Evolutionary conservation across 1,140 invertebrate species (phyloP), one percentile per base, ranked within the genome.

Genomic region (Pseudomyrmex pallidus): DNA sequence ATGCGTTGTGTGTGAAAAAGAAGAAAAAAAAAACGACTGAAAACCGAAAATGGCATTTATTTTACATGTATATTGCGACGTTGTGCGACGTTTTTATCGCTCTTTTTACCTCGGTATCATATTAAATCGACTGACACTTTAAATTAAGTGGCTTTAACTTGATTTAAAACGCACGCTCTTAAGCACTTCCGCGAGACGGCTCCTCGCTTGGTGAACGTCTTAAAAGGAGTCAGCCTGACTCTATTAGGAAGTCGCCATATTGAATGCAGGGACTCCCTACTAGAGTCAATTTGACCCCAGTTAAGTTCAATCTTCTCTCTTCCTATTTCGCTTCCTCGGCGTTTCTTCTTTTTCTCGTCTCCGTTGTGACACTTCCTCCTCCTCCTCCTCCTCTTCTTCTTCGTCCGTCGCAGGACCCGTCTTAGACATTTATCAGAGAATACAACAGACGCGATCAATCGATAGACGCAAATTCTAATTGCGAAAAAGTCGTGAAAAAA

Each of bases 261-360:
- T 95, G 95, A 95, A 95, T 95, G 96, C 96, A 97, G 96, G 97
- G 97, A 98, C 97, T 98, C 97, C 97, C 97, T 98, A 98, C 97
- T 98, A 98, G 97, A 98, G 97, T 98, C 97, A 98, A 98, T 98
- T 98, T 98, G 96, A 97, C 96, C 96, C 97, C 96, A 95, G 96
- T 95, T 96, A 96, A 97, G 96, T 95, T 94, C 88, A 92, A 91
- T 92, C 91, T 93, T 92, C 91, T 91, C 85, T 92, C 92, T 92
- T 93, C 92, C 88, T 64, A 74, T 66, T 63, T 83, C 8, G 22
- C 62, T 22, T 50, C 82, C n/a, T 50, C 48, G 63, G 76, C 35
- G 64, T 62, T 46, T 25, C 59, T 50, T 82, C 88, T 87, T 67
- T 64, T 85, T 67, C 57, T 74, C 59, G 20, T 25, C 25, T 88